phyloP scores from a whole-genome alignment of 1,140 invertebrate species.

The Caenorhabditis inopinata region DNA sequence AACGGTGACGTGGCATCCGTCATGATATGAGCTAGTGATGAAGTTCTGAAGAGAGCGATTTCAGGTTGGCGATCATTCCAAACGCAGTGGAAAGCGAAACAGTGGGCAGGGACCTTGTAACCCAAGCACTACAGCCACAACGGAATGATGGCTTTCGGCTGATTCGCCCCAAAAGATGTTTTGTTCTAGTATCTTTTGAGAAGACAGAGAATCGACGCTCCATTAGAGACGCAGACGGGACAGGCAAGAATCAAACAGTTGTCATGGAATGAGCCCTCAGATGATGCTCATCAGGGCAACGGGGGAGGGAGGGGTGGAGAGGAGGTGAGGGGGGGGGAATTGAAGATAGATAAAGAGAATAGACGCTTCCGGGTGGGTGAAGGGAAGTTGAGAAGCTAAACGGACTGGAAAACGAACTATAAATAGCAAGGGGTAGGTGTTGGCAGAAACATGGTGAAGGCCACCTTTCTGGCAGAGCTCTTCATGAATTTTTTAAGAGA shows the following conservation, averaged over 20 bases:
- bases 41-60: background rate
- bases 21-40: constrained; percentile 28
- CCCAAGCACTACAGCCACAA: too few species aligned
- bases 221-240: background rate
- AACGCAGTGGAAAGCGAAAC: too few species aligned
- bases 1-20: constrained; percentile 12
- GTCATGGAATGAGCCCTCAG: background rate
- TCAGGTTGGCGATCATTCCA: too few species aligned
- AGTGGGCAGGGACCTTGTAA: too few species aligned
- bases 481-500: too few species aligned
- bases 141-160: background rate
- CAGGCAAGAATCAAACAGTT: constrained; percentile 21
- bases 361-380: too few species aligned
- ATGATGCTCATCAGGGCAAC: constrained; percentile 1
- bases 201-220: background rate
- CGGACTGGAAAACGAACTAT: too few species aligned
- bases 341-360: too few species aligned
- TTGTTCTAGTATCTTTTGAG: background rate
- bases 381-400: too few species aligned
- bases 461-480: too few species aligned
- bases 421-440: too few species aligned
- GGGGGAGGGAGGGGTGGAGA: background rate
- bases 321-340: background rate
- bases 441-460: too few species aligned
- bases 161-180: background rate